phyloP scores from a whole-genome alignment of 2,113 vertebrate species.

The Bucco capensis region DNA sequence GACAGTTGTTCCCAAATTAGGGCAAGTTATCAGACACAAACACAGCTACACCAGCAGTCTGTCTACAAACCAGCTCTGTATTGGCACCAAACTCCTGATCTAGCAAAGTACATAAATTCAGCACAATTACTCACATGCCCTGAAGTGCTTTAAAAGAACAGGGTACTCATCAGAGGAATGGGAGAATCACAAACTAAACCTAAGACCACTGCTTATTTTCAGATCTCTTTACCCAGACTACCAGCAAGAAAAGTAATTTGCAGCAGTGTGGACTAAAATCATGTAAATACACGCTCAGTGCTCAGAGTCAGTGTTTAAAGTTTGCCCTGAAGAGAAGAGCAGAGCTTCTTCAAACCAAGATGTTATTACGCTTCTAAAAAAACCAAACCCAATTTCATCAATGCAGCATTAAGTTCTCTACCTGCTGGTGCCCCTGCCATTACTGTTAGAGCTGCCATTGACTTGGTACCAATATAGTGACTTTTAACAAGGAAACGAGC shows the following conservation, averaged over 20 bases:
- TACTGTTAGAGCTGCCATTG: constrained; percentile 92
- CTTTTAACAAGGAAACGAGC: constrained; percentile 97
- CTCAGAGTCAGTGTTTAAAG: neutral
- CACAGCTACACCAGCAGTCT: neutral
- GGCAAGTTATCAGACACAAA: neutral
- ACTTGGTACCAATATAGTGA: constrained; percentile 97
- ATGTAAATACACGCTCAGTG: rapidly evolving
- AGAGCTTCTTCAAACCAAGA: neutral
- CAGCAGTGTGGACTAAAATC: neutral
- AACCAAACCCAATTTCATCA: neutral
- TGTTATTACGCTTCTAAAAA: neutral
- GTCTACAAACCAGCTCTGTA: neutral
- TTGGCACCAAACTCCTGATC: neutral
- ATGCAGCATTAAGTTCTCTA: constrained; percentile 41
- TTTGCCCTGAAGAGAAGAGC: neutral
- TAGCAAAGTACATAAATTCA: neutral
- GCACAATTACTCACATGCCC: neutral
- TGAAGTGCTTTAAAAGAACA: neutral
- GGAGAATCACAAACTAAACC: neutral
- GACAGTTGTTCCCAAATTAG: neutral
- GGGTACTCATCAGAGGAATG: neutral
- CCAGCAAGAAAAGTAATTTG: neutral
- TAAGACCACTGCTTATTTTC: neutral
- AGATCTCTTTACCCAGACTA: neutral
- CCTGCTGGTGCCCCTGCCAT: constrained; percentile 91